These are phyloP conservation scores for Candoia aspera DNA, from an alignment of 2,113 vertebrate species.

Conservation along the genomic window DNA sequence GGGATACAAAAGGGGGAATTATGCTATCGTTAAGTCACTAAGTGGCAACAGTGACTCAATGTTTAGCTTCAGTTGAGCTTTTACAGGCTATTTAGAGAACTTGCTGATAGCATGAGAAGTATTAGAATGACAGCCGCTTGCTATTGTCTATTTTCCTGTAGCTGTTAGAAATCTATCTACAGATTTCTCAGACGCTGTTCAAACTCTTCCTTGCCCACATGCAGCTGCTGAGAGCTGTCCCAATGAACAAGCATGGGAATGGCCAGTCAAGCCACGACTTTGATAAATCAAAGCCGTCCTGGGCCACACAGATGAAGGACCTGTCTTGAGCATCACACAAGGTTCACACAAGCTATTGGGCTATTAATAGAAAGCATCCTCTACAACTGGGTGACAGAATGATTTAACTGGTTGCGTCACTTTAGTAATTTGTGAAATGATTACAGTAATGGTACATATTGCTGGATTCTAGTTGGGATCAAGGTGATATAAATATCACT, in stretches of 20 bases:
- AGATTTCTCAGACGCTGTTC: neutral
- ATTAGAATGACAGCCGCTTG: constrained; percentile 36
- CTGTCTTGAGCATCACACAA: neutral
- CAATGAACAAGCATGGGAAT: neutral
- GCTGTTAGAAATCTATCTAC: neutral
- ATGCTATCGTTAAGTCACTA: constrained; percentile 54
- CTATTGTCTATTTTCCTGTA: neutral
- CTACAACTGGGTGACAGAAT: neutral
- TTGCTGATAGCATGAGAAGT: constrained; percentile 54
- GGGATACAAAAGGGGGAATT: constrained; percentile 46
- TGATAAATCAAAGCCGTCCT: neutral
- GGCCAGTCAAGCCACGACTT: neutral
- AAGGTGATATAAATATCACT: neutral
- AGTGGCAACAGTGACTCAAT: constrained; percentile 60
- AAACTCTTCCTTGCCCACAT: too few species aligned
- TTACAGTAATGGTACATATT: neutral
- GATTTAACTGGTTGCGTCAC: neutral
- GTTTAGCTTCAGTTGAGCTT: constrained; percentile 50
- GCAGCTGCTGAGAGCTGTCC: too few species aligned
- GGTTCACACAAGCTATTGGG: neutral
- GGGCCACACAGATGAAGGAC: too few species aligned
- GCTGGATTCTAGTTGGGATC: neutral
- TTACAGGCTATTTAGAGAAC: constrained; percentile 55
- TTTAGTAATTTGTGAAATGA: neutral
- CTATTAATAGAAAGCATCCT: neutral